These are phyloP conservation scores for Onychomys leucogaster DNA, from an alignment of 2,797 vertebrate species.

Conservation along the genomic window DNA sequence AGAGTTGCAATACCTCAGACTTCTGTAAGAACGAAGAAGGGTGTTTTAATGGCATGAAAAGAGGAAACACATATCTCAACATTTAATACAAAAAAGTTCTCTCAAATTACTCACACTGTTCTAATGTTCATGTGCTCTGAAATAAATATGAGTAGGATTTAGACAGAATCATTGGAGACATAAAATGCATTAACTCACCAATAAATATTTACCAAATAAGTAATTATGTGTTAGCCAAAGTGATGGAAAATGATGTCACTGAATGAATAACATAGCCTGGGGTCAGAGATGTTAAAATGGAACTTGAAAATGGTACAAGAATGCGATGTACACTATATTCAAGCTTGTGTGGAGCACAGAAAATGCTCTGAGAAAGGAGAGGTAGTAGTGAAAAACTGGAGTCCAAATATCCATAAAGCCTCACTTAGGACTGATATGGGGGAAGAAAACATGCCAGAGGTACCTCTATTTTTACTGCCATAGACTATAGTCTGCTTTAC, in stretches of 20 bases:
- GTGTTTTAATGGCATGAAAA: not conserved
- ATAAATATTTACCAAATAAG: slow-evolving; percentile 61
- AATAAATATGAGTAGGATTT: slow-evolving; percentile 51
- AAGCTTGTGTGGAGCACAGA: not conserved
- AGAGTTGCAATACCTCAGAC: not conserved
- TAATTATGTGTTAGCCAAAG: not conserved
- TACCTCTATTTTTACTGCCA: not conserved
- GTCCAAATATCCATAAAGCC: not conserved
- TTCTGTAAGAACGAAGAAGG: not conserved
- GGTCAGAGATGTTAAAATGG: not conserved
- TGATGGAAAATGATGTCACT: not conserved
- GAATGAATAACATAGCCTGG: not conserved
- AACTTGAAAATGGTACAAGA: not conserved
- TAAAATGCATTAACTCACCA: slow-evolving; percentile 66
- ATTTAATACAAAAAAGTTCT: slow-evolving; percentile 54
- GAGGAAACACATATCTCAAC: slow-evolving; percentile 18
- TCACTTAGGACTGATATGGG: not conserved
- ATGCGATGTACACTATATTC: not conserved
- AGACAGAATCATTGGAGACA: slow-evolving; percentile 56
- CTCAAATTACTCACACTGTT: slow-evolving; percentile 62
- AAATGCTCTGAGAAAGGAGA: not conserved
- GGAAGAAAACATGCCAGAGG: not conserved
- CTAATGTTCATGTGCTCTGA: slow-evolving; percentile 66
- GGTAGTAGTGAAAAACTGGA: not conserved
- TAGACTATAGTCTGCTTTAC: not conserved